Evolutionary conservation across 1,140 invertebrate species (phyloP), one percentile per base, ranked within the genome.

Genomic region (Saccostrea glomerata): DNA sequence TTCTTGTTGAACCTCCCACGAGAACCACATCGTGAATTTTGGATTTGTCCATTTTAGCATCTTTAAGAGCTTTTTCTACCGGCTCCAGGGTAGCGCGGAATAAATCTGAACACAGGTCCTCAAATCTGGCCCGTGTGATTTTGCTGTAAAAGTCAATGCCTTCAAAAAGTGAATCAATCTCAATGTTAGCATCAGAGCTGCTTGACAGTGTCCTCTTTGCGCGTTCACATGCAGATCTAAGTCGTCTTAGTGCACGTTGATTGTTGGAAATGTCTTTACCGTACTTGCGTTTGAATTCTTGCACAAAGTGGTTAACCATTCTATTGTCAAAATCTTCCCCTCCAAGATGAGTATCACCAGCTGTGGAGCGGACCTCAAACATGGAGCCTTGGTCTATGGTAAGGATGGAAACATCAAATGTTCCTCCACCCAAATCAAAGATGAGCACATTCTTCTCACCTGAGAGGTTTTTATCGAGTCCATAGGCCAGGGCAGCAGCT

Each of bases 1-100:
- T 99, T 95, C 98, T 97, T 54, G 98, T 99, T n/a, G 98, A 99
- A 63, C 98, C 99, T 90, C 99, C 99, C 66, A 99, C 98, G n/a
- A 99, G 95, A 55, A 99, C 98, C 90, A 99, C 98, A 92, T 99
- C 99, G 92, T 99, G 97, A 90, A 99, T 98, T 89, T 97, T 96
- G 20, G 97, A 95, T 95, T 99, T 99, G 95, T 98, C 98, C 96
- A 99, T 97, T 94, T 99, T 98, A 73, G 98, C 98, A 94, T 99
- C 98, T 83, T 97, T 96, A 17, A 99, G 95, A 15, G 98, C 97
- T 95, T 99, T 98, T 94, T 99, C 98, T 0, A 99, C 98, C 0
- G 98, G 98, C 91, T 99, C 98, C 95, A 99, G 96, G 82, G 98
- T 99, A 66, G 97, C 92, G 96, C 96, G 92, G 94, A 96, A 99